Base-by-base conservation (phyloP, 2,113 vertebrate species). In the Trochalopteron elliotii region DNA sequence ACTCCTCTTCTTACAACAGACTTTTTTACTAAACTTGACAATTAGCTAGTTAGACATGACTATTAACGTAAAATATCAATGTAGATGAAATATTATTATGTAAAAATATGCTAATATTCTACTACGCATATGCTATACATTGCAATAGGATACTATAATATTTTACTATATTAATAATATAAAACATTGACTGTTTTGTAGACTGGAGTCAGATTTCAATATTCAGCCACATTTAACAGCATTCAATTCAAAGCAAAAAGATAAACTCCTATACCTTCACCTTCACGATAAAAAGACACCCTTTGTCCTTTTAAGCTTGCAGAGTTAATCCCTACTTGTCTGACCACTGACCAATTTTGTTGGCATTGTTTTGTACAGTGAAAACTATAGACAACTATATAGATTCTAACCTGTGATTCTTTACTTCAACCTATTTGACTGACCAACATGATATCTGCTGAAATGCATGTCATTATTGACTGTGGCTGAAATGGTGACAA, bases 251-350 rank as follows among this genome's bases (percentile, higher is more conserved):
- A 85, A 53, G 75, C 47, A 27, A 45, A 89, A 90, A 45, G 81
- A 74, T 87, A 35, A 70, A 61, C 50, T 84, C 84, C 40, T 42
- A 35, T 20, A 67, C 76, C 67, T 69, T 59, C 77, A 80, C 61
- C 33, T 92, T 95, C 90, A 78, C 42, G 57, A 30, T 33, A 81
- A 82, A 70, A 95, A 88, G 35, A 75, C 83, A 94, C 39, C 77
- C 70, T 86, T 86, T 82, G 68, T 91, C 91, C 93, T 93, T 82
- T 83, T 85, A 95, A 76, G 86, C 70, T 75, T 27, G 25, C 93
- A 80, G 30, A 68, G 84, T 92, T 77, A 91, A 15, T n/a, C 11
- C n/a, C 37, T 63, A 64, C 45, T 90, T 47, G 45, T 61, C 40
- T 81, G 63, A 57, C 27, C 56, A 50, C 50, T 40, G 9, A 68